Conservation (phyloP, 2,797 vertebrate species). For the Sebastes cheni region DNA sequence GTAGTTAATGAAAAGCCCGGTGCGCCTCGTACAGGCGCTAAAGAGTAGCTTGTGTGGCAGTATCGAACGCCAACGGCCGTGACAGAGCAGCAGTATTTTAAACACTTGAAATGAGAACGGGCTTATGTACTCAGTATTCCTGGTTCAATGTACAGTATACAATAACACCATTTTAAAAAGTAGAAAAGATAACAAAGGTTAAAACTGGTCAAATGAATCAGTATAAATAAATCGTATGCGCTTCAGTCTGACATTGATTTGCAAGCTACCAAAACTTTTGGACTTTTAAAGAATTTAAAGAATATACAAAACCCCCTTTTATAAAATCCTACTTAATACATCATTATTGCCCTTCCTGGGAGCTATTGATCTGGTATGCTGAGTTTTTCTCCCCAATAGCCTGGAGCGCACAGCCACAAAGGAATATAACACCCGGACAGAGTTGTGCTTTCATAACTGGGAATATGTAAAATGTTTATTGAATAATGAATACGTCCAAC, state of each 20-base stretch:
- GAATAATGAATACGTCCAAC: constrained; percentile 67
- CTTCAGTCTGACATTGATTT: background rate
- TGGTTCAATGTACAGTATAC: background rate
- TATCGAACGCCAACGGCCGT: no score
- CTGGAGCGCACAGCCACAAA: constrained; percentile 36
- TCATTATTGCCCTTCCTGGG: constrained; percentile 26
- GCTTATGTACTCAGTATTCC: background rate
- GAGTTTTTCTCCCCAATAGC: constrained; percentile 44
- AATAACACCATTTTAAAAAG: background rate
- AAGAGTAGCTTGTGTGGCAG: accelerated
- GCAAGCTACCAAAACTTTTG: constrained; percentile 8
- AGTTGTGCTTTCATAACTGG: constrained; percentile 55
- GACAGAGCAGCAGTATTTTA: no score
- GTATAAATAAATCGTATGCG: background rate
- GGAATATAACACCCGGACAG: constrained; percentile 44
- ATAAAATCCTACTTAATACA: constrained; percentile 31
- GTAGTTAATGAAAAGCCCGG: no score
- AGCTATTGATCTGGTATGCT: constrained; percentile 44
- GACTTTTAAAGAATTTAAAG: constrained; percentile 10
- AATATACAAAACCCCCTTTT: constrained; percentile 2
- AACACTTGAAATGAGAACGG: no score
- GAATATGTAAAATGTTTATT: constrained; percentile 67
- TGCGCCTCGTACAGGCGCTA: no score
- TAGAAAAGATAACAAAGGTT: background rate
- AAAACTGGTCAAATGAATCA: constrained; percentile 2